A percentile compares a stretch with the other conserved stretches of the same genome.
phyloP scores from a whole-genome alignment of 2,888 invertebrate genomes.

The Dryocosmus kuriphilus region DNA sequence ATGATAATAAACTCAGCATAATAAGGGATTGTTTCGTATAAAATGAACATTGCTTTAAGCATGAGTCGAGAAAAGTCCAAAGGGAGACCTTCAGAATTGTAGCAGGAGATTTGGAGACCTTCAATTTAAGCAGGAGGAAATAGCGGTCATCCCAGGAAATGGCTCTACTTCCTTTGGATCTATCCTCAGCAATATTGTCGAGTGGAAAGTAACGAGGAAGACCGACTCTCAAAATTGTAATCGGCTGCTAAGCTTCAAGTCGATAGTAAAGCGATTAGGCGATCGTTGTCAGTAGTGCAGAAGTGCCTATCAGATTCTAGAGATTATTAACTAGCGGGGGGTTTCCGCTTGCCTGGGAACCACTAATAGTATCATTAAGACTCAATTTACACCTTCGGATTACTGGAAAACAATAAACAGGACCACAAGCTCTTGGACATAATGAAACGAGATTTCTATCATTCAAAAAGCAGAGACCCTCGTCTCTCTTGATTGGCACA shows the following conservation, averaged over 20 bases:
- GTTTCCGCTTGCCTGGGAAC: neutral
- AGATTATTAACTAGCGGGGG: neutral
- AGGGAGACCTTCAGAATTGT: neutral
- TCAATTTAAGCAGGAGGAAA: slow-evolving; percentile 60
- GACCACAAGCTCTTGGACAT: neutral
- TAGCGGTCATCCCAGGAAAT: slow-evolving; percentile 50
- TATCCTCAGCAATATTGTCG: slow-evolving; percentile 9
- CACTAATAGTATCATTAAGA: neutral
- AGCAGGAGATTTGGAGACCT: slow-evolving; percentile 44
- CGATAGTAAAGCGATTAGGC: neutral
- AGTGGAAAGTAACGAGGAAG: neutral
- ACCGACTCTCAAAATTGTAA: neutral
- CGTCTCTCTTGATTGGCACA: neutral
- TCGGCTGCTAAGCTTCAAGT: neutral
- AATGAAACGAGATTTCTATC: neutral
- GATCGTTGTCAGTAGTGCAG: neutral
- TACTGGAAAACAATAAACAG: neutral
- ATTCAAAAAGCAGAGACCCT: neutral
- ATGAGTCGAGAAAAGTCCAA: neutral
- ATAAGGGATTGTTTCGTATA: neutral
- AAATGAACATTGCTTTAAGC: neutral
- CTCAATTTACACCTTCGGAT: neutral
- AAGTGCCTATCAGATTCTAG: neutral
- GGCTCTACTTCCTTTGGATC: slow-evolving; percentile 45
- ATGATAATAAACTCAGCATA: neutral